Conservation (phyloP, 2,113 vertebrate species). For the Lampris incognitus region DNA sequence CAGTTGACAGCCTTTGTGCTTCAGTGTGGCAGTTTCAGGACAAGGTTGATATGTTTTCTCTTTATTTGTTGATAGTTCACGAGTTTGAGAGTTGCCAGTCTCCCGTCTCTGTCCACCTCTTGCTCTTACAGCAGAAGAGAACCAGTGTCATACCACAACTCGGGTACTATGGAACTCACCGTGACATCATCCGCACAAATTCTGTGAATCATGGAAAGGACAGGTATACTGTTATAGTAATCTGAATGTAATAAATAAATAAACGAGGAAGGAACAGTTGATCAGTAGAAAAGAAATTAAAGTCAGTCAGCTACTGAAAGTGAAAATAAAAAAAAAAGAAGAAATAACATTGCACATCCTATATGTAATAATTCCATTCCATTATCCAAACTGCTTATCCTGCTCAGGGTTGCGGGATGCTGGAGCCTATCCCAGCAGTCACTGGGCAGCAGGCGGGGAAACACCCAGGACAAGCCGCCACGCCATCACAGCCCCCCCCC, state of each 20-base stretch:
- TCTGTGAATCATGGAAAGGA: constrained; percentile 79
- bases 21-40: constrained; percentile 68
- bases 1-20: constrained; percentile 54
- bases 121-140: neutral
- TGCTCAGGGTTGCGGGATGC: too few species aligned
- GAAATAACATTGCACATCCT: neutral
- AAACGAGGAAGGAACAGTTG: neutral
- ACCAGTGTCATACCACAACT: neutral
- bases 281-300: too few species aligned
- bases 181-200: constrained; percentile 98
- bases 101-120: constrained; percentile 11
- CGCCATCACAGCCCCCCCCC: too few species aligned
- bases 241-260: constrained; percentile 4
- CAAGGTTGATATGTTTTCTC: constrained; percentile 71
- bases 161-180: constrained; percentile 78
- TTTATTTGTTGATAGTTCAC: constrained; percentile 38
- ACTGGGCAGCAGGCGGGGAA: too few species aligned
- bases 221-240: constrained; percentile 9
- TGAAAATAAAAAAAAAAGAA: too few species aligned
- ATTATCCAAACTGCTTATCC: too few species aligned
- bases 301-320: too few species aligned
- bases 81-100: constrained; percentile 34
- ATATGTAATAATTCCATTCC: too few species aligned
- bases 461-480: too few species aligned
- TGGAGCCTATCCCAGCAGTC: too few species aligned